These are phyloP conservation scores for Apolygus lucorum DNA, from an alignment of 1,140 invertebrate genomes.

Conservation along the genomic window DNA sequence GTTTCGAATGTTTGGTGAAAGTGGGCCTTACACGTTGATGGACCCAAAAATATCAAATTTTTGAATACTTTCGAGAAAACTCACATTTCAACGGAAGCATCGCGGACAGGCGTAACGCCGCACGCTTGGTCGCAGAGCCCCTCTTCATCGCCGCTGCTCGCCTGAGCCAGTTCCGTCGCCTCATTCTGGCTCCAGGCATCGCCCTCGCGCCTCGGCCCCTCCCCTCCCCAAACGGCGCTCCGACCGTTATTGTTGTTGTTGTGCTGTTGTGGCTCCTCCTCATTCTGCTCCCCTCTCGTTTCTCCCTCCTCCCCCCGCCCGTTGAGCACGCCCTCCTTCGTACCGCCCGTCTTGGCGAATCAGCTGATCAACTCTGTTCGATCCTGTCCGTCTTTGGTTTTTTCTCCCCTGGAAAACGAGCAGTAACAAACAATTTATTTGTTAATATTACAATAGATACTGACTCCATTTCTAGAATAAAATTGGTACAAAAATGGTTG, in stretches of 20 bases:
- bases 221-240: not conserved
- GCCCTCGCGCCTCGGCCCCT: not conserved
- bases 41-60: no score
- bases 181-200: not conserved
- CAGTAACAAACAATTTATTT: no score
- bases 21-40: no score
- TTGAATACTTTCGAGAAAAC: no score
- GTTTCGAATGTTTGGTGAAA: no score
- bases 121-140: not conserved
- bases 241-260: not conserved
- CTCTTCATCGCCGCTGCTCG: slow-evolving; percentile 2
- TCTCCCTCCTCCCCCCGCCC: not conserved
- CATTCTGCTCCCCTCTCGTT: not conserved
- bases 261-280: not conserved
- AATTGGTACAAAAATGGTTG: no score
- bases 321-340: not conserved
- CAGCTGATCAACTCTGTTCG: no score
- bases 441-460: no score
- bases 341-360: not conserved
- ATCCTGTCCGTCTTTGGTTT: no score
- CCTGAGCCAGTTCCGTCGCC: not conserved
- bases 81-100: not conserved
- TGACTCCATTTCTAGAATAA: no score
- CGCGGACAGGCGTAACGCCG: slow-evolving; percentile 9
- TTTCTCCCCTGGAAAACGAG: no score